Base-by-base conservation (phyloP, 1,140 invertebrate species). In the Paralvinella palmiformis region DNA sequence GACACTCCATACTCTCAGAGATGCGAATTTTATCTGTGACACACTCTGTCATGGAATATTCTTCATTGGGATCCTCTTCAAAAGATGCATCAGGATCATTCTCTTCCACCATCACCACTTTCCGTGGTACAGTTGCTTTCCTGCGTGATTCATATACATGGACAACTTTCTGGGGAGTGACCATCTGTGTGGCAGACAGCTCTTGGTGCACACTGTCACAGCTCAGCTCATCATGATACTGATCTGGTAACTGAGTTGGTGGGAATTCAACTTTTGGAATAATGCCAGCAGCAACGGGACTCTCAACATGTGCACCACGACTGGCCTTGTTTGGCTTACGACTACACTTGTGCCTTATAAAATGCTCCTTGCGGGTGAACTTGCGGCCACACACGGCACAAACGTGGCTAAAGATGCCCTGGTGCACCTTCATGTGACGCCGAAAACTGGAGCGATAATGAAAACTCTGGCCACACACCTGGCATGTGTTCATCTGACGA, bases 301-400 rank as follows among this genome's bases (percentile, higher is more conserved):
- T 10, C 4, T n/a, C 24, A 32, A 22, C 13, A 32, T 57, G 27
- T 27, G 60, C 50, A 24, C 59, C 33, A 7, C 64, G 41, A 35
- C 56, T 66, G 3, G 64, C 59, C 15, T 55, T 55, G 52, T 66
- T 62, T 20, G 64, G 50, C 22, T 41, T 33, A 5, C 64, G 58
- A 41, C 48, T 62, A 50, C 64, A 66, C 48, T 66, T 66, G 59
- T 66, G 64, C 6, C 64, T 27, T 17, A 56, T 36, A 53, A 55
- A 66, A 31, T 66, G 64, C 64, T 66, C 64, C 64, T 66, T 66
- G 31, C 64, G 64, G 1, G 64, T 66, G 53, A 66, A 66, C 64
- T 66, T 66, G 27, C 64, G 64, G 35, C 50, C 29, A 50, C 64
- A 66, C 17, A 62, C 59, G 36, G 33, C 64, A 29, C 64, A 66